Evolutionary conservation across 2,888 invertebrate genomes (phyloP).

Genomic region (Epiperipatus broadwayi): DNA sequence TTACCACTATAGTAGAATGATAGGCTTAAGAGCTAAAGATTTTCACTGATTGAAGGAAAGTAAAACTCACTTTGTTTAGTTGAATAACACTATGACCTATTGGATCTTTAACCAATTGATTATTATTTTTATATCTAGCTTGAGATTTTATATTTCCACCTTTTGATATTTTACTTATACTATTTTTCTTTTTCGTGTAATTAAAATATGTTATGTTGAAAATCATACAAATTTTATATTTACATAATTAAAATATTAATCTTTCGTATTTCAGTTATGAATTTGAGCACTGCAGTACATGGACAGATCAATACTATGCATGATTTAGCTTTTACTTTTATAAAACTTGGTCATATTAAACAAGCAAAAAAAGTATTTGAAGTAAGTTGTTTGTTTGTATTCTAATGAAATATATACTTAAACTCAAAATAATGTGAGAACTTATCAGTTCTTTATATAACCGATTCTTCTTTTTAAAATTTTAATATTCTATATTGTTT

Average conservation of each 20-base stretch:
- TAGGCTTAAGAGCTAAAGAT: too few species aligned
- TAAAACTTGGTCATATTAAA: slow-evolving; percentile 54
- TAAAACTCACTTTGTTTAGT: too few species aligned
- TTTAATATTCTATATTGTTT: too few species aligned
- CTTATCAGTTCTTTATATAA: too few species aligned
- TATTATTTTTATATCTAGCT: background rate
- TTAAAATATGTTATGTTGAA: background rate
- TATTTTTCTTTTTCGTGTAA: background rate
- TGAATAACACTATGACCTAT: too few species aligned
- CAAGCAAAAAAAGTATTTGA: slow-evolving; percentile 66
- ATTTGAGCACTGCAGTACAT: slow-evolving; percentile 51
- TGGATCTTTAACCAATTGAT: slow-evolving; percentile 7
- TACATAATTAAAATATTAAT: slow-evolving; percentile 10
- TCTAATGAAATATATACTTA: too few species aligned
- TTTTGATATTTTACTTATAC: background rate
- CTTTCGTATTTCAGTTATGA: slow-evolving; percentile 38
- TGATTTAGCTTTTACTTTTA: slow-evolving; percentile 59
- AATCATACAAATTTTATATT: too few species aligned
- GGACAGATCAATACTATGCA: slow-evolving; percentile 66
- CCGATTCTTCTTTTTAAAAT: too few species aligned
- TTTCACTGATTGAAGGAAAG: too few species aligned
- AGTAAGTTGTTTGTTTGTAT: slow-evolving; percentile 22
- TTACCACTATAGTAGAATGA: too few species aligned
- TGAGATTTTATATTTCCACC: background rate
- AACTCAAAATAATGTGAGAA: too few species aligned